Evolutionary conservation across 2,797 vertebrate genomes (phyloP).

Genomic region (Botia kubotai): DNA sequence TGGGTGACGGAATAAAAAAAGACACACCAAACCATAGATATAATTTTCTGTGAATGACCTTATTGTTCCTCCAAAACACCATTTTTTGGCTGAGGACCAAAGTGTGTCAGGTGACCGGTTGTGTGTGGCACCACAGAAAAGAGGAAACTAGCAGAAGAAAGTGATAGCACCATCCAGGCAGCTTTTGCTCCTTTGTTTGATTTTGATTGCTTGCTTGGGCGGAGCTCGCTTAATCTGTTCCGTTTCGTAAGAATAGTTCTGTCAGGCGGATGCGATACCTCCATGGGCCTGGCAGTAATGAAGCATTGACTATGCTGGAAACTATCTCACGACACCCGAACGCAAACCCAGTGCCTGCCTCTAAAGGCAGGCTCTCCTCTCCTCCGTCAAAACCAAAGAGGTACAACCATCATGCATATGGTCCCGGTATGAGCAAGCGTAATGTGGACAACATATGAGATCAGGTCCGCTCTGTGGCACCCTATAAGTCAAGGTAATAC

Average conservation of each 20-base stretch:
- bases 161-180: constrained; percentile 46
- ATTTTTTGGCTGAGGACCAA: constrained; percentile 67
- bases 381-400: constrained; percentile 48
- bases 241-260: constrained; percentile 66
- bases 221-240: constrained; percentile 71
- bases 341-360: constrained; percentile 45
- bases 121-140: constrained; percentile 55
- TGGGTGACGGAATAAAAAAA: constrained; percentile 58
- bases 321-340: constrained; percentile 64
- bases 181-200: constrained; percentile 53
- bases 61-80: constrained; percentile 70
- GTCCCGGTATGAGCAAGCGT: constrained; percentile 50
- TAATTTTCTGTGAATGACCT: constrained; percentile 61
- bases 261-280: constrained; percentile 69
- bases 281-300: constrained; percentile 60
- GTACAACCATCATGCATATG: constrained; percentile 63
- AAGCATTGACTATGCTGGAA: constrained; percentile 68
- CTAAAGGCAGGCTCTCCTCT: constrained; percentile 22
- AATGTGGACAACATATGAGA: constrained; percentile 65
- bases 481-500: constrained; percentile 77
- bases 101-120: constrained; percentile 73
- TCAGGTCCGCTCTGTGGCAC: constrained; percentile 72
- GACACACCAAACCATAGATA: constrained; percentile 70
- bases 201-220: constrained; percentile 69
- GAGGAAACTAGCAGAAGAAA: constrained; percentile 49